A percentile compares a stretch with the other conserved stretches of the same genome.
Conservation (phyloP, 1,140 invertebrate species). For the Caligus rogercresseyi region DNA sequence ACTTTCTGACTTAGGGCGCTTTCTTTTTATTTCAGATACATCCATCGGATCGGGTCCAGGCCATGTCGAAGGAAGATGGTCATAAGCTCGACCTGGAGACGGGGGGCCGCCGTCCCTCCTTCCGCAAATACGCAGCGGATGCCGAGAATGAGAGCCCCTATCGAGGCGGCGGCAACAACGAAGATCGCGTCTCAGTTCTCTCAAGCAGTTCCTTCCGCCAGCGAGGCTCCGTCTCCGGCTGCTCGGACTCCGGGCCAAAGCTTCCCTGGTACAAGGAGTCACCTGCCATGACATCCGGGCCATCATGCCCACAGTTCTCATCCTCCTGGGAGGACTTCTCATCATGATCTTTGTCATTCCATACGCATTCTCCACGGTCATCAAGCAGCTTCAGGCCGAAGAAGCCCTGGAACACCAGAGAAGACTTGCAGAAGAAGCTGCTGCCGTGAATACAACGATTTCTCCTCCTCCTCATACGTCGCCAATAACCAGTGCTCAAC, state of each 20-base stretch:
- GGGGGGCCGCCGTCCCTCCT: background rate
- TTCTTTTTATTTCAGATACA: background rate
- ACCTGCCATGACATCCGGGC: conserved; percentile 10
- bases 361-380: conserved; percentile 14
- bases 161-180: background rate
- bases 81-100: background rate
- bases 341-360: conserved; percentile 19
- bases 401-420: background rate
- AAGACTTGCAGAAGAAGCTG: background rate
- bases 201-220: background rate
- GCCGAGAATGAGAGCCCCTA: background rate
- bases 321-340: conserved; percentile 9
- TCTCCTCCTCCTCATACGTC: too few relatives aligned
- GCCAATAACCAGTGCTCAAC: too few relatives aligned
- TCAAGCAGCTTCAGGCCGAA: conserved; percentile 15
- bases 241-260: conserved; percentile 3
- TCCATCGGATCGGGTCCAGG: background rate
- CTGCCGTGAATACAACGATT: too few relatives aligned
- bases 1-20: too few relatives aligned
- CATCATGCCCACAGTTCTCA: conserved; percentile 15
- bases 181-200: conserved; percentile 10
- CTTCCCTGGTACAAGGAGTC: conserved; percentile 13
- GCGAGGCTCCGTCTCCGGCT: background rate
- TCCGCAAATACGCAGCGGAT: background rate
- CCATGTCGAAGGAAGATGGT: background rate